phyloP scores from a whole-genome alignment of 2,797 vertebrate species.

The Takifugu rubripes region DNA sequence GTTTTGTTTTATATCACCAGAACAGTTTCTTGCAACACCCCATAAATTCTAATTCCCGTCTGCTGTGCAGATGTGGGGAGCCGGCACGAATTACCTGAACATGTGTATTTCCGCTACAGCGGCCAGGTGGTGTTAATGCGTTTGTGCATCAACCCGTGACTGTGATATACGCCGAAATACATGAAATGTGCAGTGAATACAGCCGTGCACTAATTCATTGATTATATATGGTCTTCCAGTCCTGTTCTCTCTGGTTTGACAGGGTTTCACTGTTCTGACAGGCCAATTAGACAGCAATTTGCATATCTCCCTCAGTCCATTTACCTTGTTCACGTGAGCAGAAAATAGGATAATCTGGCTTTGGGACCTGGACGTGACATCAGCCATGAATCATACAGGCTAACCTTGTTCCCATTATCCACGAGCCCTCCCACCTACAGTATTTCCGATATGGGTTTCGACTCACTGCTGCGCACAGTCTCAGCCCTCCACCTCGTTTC shows the following conservation, averaged over 20 bases:
- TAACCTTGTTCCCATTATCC: constrained; percentile 47
- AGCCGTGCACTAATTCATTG: constrained; percentile 64
- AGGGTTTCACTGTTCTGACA: constrained; percentile 65
- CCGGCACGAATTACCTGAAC: not conserved
- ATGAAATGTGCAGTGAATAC: constrained; percentile 67
- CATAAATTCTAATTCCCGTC: constrained; percentile 10
- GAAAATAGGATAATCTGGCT: constrained; percentile 73
- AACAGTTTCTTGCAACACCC: constrained; percentile 12
- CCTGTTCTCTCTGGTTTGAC: constrained; percentile 49
- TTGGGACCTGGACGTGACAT: constrained; percentile 62
- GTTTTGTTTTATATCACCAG: no score
- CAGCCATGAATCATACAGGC: constrained; percentile 43
- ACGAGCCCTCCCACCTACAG: constrained; percentile 18
- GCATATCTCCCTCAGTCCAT: constrained; percentile 73
- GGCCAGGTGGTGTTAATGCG: constrained; percentile 8
- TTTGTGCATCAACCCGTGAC: constrained; percentile 54
- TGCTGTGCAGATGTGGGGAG: constrained; percentile 16
- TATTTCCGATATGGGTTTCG: not conserved
- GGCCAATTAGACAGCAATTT: constrained; percentile 79
- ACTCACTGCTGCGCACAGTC: not conserved
- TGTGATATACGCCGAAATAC: constrained; percentile 52
- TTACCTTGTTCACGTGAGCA: constrained; percentile 70
- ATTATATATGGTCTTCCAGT: constrained; percentile 46
- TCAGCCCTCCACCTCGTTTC: constrained; percentile 2
- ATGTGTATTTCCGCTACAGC: constrained; percentile 9